These are phyloP conservation scores for Plectropomus leopardus DNA, from an alignment of 2,113 vertebrate species.

Conservation along the genomic window DNA sequence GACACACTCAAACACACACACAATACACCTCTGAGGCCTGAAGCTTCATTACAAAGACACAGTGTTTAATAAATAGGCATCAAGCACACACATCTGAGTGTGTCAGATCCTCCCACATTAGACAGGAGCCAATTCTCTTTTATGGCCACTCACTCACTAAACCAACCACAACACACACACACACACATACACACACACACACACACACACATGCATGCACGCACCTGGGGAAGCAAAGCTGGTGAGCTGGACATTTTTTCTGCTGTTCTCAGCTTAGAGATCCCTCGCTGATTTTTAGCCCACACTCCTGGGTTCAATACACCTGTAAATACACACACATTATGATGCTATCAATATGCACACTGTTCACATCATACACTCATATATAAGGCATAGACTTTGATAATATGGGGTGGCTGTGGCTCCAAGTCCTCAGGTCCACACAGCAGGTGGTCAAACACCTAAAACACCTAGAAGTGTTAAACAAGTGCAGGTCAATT, in stretches of 20 bases:
- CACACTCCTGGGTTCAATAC: constrained; percentile 2
- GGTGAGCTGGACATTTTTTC: constrained; percentile 18
- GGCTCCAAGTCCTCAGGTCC: no score
- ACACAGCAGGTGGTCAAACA: no score
- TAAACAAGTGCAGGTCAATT: no score
- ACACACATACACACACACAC: not conserved
- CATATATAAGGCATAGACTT: not conserved
- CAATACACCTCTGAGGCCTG: not conserved
- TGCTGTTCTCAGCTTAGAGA: constrained; percentile 12
- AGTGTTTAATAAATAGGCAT: not conserved
- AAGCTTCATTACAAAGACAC: not conserved
- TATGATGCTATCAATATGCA: not conserved
- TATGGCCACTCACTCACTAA: not conserved
- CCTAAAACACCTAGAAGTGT: no score
- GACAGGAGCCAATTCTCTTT: not conserved
- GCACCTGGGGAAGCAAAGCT: not conserved
- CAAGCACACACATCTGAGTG: not conserved
- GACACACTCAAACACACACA: no score
- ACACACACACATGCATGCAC: not conserved
- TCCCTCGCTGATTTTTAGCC: not conserved
- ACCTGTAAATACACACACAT: not conserved
- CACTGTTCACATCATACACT: not conserved
- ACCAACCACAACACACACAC: not conserved
- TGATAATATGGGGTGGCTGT: not conserved
- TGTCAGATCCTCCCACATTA: not conserved